Conservation (phyloP, 2,888 invertebrate species). For the Drosophila demipolita region DNA sequence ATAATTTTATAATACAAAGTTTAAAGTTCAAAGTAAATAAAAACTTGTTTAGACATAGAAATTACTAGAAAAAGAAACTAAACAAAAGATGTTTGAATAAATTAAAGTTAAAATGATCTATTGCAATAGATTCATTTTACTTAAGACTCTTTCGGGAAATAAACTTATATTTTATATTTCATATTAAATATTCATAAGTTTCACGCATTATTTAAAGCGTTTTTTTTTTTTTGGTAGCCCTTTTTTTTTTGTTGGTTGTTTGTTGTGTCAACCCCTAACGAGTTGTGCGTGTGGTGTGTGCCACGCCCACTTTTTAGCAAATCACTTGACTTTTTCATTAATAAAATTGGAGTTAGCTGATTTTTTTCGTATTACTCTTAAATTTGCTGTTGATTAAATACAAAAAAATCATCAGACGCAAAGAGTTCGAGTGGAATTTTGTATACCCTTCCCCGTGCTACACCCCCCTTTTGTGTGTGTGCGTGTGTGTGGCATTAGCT, state of each 20-base stretch:
- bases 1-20: not conserved
- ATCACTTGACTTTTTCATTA: slow-evolving; percentile 77
- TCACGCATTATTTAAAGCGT: slow-evolving; percentile 44
- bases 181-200: slow-evolving; percentile 51
- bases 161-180: not conserved
- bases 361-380: slow-evolving; percentile 23
- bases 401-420: slow-evolving; percentile 32
- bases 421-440: slow-evolving; percentile 45
- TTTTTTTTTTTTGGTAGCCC: slow-evolving; percentile 10
- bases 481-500: slow-evolving; percentile 45
- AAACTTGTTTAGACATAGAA: not conserved
- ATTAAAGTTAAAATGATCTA: not conserved
- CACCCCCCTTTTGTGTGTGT: not conserved
- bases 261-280: slow-evolving; percentile 62
- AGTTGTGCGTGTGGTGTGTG: slow-evolving; percentile 49
- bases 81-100: not conserved
- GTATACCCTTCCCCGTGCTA: slow-evolving; percentile 13
- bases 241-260: not conserved
- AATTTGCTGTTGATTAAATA: slow-evolving; percentile 35
- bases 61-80: not conserved
- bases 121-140: not conserved
- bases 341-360: slow-evolving; percentile 70
- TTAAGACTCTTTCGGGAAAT: not conserved
- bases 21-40: not conserved
- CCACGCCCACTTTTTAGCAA: slow-evolving; percentile 69